Base-by-base conservation (phyloP, 2,888 invertebrate genomes). In the Pherbina coryleti region DNA sequence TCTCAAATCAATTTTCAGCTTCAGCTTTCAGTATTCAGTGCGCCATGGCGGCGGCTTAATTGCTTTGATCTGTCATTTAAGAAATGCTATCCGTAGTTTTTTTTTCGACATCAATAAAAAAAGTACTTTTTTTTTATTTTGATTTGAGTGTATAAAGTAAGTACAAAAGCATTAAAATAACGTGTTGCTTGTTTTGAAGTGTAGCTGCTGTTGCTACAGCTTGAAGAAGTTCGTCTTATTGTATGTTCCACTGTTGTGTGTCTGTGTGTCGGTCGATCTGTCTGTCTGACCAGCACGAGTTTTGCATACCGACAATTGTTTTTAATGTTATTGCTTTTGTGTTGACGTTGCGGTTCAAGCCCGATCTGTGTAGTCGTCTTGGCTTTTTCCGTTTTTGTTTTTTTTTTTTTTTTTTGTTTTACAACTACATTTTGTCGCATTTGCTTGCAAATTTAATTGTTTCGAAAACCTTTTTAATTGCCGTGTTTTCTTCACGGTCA, bases 61-160 rank as follows among this genome's bases (percentile, higher is more conserved):
- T 79, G 82, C 87, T 87, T 87, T 87, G 88, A 86, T 88, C 87
- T 87, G 88, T 87, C 87, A 86, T 83, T 84, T 84, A 83, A 86
- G 85, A 86, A 86, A 84, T 86, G 80, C 77, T 78, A 76, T 19
- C 9, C 49, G 73, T 49, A 62, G 28, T 51, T 34, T 19, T 81
- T 77, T 66, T 69, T 77, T 77, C 19, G 81, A 77, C 44, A 37
- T 34, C 22, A 37, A 44, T 67, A 44, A 22, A 37, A n/a, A 22
- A 37, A 4, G 67, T 37, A 5, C 44, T 37, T 66, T 31, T 14
- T 80, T 75, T 11, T 77, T 62, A 49, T 77, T 69, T 34, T 80
- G 73, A 62, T 79, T 80, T 76, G 78, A 81, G 78, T 84, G 83
- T 78, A 81, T 80, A 82, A 80, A 82, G 19, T 17, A 31, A 60